phyloP scores from a whole-genome alignment of 2,113 vertebrate genomes.

The Scomber scombrus region DNA sequence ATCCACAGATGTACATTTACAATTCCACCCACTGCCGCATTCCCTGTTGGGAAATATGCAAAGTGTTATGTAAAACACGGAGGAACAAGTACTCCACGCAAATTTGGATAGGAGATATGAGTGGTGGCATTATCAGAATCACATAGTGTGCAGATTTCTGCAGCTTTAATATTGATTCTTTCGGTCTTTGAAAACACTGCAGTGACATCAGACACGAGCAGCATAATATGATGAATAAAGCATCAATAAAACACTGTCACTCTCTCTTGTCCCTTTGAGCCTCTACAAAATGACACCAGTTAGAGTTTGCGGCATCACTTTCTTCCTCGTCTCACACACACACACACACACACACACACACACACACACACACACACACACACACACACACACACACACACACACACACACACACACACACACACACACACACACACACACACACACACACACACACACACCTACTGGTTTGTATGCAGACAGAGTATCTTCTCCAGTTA shows the following conservation, averaged over 20 bases:
- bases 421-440: neutral
- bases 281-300: constrained; percentile 12
- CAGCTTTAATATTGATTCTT: constrained; percentile 9
- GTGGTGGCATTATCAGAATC: neutral
- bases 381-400: neutral
- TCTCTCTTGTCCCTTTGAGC: neutral
- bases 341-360: neutral
- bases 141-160: neutral
- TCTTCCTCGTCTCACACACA: neutral
- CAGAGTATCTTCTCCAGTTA: constrained; percentile 27
- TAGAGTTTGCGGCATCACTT: constrained; percentile 15
- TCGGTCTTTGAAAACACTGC: constrained; percentile 16
- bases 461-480: constrained; percentile 60
- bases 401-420: neutral
- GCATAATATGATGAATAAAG: neutral
- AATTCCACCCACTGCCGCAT: constrained; percentile 46
- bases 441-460: too few species aligned
- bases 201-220: neutral
- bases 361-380: too few species aligned
- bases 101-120: constrained; percentile 9
- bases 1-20: constrained; percentile 60
- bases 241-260: neutral
- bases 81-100: constrained; percentile 11
- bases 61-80: constrained; percentile 67
- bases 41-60: constrained; percentile 65